Evolutionary conservation across 2,113 vertebrate species (phyloP), one percentile per base, ranked within the genome.

Genomic region (Hemibates koningsi): DNA sequence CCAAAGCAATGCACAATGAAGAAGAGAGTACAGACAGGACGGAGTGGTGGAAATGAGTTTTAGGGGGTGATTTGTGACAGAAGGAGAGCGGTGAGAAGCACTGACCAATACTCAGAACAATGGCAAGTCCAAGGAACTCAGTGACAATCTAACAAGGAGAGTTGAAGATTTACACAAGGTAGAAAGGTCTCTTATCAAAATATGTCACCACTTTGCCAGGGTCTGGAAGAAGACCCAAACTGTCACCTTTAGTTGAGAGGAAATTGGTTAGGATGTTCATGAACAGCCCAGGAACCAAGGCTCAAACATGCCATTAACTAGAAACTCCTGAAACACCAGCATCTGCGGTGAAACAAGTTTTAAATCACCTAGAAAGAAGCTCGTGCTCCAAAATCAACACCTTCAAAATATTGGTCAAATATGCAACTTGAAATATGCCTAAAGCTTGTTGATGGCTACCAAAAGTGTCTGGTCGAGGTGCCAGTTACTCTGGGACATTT

Each of bases 61-160:
- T 16, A 27, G 38, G 21, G 29, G 21, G 38, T 27, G 68, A 45
- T 45, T 27, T 73, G 21, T 45, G 13, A 45, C 24, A 45, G 14
- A 17, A 45, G 17, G 32, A 66, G 34, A 38, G 34, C 1, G 2
- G 17, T 12, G 61, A 73, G 68, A 66, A 66, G 34, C 61, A 66
- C 61, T 66, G 61, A 66, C 32, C 61, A 66, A 66, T 66, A 66
- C 61, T 66, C 17, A 36, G 32, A 66, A 66, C 10, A 1, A 66
- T 66, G 17, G 61, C 17, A 66, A 66, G 17, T 38, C 61, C 61
- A 66, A 66, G 32, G 61, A 66, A 66, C 61, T 66, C 32, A 5
- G 32, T 66, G 17, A 66, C 1, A 36, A 38, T 66, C 61, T 66
- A 38, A 38, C 17, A 66, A 66, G 34, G 0, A 66, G 32, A 66